phyloP scores from a whole-genome alignment of 2,888 invertebrate genomes.

The Eilema sororculum region DNA sequence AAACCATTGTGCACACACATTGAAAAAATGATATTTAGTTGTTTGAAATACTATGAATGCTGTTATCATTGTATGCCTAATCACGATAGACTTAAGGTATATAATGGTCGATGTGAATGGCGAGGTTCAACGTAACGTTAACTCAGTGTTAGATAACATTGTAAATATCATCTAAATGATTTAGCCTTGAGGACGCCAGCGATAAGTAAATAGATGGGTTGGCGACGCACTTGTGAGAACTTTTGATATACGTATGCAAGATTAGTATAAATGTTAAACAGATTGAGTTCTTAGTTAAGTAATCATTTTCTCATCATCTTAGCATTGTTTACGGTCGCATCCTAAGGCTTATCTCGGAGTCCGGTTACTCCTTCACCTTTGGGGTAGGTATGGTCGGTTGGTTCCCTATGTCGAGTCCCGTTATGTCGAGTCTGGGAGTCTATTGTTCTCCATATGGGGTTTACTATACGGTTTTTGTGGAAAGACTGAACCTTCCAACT shows the following conservation, averaged over 20 bases:
- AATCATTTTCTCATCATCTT: background rate
- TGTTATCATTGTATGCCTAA: conserved; percentile 34
- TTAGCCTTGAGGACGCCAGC: conserved; percentile 63
- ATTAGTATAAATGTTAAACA: conserved; percentile 6
- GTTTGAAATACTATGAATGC: conserved; percentile 27
- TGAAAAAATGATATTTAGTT: conserved; percentile 36
- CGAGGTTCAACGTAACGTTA: conserved; percentile 30
- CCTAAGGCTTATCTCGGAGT: no score
- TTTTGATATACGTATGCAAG: conserved; percentile 27
- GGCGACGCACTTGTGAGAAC: conserved; percentile 39
- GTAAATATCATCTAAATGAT: conserved; percentile 66
- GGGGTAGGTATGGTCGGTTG: no score
- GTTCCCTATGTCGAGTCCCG: no score
- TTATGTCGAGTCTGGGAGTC: no score
- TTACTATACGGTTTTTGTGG: no score
- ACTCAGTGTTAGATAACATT: conserved; percentile 59
- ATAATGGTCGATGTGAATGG: conserved; percentile 17
- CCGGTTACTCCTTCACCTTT: no score
- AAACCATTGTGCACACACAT: no score
- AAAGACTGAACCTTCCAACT: no score
- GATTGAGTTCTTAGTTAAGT: background rate
- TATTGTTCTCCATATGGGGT: no score
- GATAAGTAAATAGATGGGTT: conserved; percentile 64
- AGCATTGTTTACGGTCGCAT: no score
- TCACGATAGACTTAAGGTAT: conserved; percentile 27